These are phyloP conservation scores for Leptogaster cylindrica DNA, from an alignment of 2,888 invertebrate genomes.

Conservation along the genomic window DNA sequence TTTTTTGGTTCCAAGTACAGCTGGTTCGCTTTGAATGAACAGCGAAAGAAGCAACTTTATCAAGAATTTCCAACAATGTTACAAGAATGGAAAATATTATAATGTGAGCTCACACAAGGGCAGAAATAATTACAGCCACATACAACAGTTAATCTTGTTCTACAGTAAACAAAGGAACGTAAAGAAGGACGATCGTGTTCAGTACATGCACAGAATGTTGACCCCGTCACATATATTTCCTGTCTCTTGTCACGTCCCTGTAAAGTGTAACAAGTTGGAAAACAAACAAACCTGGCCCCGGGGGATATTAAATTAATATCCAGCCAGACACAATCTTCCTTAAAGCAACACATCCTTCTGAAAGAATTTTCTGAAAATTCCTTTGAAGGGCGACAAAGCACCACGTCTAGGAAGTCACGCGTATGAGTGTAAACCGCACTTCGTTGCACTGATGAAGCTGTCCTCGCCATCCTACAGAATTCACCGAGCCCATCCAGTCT, in stretches of 20 bases:
- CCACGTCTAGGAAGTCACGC: slow-evolving; percentile 33
- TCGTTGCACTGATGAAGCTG: neutral
- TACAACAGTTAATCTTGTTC: no score
- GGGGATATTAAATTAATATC: slow-evolving; percentile 37
- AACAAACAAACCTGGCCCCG: slow-evolving; percentile 32
- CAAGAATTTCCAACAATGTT: no score
- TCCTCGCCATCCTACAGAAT: neutral
- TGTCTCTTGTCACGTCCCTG: slow-evolving; percentile 31
- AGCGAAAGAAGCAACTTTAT: no score
- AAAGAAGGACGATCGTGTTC: no score
- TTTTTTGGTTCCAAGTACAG: no score
- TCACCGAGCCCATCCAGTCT: neutral
- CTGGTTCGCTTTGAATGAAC: no score
- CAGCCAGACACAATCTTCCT: slow-evolving; percentile 25
- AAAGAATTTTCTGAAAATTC: slow-evolving; percentile 21
- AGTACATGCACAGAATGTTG: slow-evolving; percentile 34
- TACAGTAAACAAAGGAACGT: no score
- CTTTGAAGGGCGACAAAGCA: slow-evolving; percentile 22
- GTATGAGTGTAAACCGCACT: slow-evolving; percentile 17
- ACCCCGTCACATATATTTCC: slow-evolving; percentile 36
- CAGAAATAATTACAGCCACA: no score
- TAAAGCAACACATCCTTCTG: neutral
- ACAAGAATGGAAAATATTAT: no score
- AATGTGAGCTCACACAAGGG: no score
- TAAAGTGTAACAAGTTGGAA: slow-evolving; percentile 36